Evolutionary conservation across 2,888 invertebrate species (phyloP), one percentile per base, ranked within the genome.

Genomic region (Beris chalybata): DNA sequence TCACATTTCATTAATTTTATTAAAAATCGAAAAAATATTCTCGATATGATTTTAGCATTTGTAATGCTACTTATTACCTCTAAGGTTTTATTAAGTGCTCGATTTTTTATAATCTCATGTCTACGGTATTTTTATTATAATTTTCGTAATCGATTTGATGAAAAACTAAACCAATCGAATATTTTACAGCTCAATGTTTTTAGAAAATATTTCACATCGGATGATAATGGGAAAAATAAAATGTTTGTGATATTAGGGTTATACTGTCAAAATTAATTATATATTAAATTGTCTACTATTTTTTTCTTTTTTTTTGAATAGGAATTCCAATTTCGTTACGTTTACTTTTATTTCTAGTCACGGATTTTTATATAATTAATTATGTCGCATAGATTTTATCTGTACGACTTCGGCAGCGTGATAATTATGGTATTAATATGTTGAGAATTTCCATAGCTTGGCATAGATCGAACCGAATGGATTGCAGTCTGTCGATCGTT

Each of bases 181-280:
- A 13, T 6, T 32, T 59, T 59, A 61, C 61, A 52, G 50, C 50
- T 61, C 61, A 50, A 50, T 31, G 9, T 56, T 30, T 47, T 48
- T 59, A 30, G 4, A 15, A 43, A 43, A 56, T n/a, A 12, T n/a
- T 56, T 56, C 55, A 13, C 5, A n/a, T 13, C 5, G 55, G 9
- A 56, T 13, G 13, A 13, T 15, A 12, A 22, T 38, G 13, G 13
- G 5, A 45, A 45, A 48, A 64, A 32, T 53, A 47, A 22, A 44
- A 29, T 13, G 13, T 64, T 54, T 64, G 64, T 64, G 64, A 64
- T 64, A 64, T 54, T 64, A 64, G 64, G 54, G 64, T 64, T 64
- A 64, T 54, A 64, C 64, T 64, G 64, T 54, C 64, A 29, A 64
- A 44, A 38, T 38, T 38, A 38, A 7, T 22, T 22, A 44, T 44